Evolutionary conservation across 2,797 vertebrate genomes (phyloP), one percentile per base, ranked within the genome.

Genomic region (Cryptoblepharus egeriae): DNA sequence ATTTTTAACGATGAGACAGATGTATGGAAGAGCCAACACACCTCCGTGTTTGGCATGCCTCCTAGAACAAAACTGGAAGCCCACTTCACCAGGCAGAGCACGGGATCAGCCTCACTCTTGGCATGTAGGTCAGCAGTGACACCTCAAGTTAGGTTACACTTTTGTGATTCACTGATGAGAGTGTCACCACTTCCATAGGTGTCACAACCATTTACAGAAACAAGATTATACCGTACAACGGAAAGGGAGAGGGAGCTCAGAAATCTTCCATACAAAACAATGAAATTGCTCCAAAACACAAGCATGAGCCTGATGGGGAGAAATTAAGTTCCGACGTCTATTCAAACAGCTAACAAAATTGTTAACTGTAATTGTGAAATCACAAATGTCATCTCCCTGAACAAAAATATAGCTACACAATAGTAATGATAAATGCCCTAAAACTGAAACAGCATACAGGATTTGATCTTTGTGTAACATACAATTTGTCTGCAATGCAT

Each of bases 101-200:
- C 87, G 71, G n/a, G 77, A 84, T 74, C 30, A 77, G 68, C 63
- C 86, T 84, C 75, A 73, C 83, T 68, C 1, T 0, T n/a, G 42
- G 67, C 70, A 78, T 82, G 69, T 18, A 69, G 89, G 82, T 69
- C 80, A 87, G 49, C 37, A 89, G 70, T 2, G 87, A 76, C 70
- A 63, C 73, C 67, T 3, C 37, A 70, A 74, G 86, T 37, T 39
- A 69, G 67, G 57, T 65, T 76, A 63, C 42, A 78, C 83, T 18
- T 84, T 88, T 83, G 64, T 83, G 68, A 71, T 87, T 85, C 37
- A 30, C 11, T 78, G 63, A 80, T 74, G 24, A 80, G 80, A 30
- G 42, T 84, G 84, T 84, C 88, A 87, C 71, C 85, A 70, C 73
- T 87, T 79, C 77, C 81, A 83, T 39, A 84, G 67, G 73, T 6